Conservation (phyloP, 2,797 vertebrate species). For the Microhierax caerulescens region DNA sequence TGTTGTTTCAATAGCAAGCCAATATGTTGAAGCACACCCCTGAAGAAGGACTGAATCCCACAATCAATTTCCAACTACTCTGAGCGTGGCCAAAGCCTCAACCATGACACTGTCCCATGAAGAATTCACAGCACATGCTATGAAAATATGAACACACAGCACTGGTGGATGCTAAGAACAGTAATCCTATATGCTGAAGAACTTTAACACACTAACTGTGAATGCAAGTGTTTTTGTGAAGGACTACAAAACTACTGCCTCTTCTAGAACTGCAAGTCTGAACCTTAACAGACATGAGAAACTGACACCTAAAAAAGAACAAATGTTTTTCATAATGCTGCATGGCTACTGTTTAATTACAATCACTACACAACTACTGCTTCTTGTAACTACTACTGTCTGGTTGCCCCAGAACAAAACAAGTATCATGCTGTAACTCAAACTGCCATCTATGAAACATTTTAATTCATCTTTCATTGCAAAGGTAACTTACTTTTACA, state of each 20-base stretch:
- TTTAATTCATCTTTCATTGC: background rate
- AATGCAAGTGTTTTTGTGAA: background rate
- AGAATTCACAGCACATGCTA: background rate
- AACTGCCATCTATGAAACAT: fast-evolving
- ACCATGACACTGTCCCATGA: background rate
- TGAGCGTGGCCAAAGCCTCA: background rate
- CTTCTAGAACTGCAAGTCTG: background rate
- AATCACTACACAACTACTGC: background rate
- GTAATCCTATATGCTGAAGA: background rate
- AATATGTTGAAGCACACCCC: background rate
- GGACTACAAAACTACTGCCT: background rate
- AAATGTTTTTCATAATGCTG: background rate
- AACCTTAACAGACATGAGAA: background rate
- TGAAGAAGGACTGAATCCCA: background rate
- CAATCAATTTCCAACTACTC: fast-evolving
- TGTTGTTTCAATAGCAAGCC: background rate
- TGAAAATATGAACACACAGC: background rate
- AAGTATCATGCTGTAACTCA: background rate
- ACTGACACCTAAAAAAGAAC: background rate
- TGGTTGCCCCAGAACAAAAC: background rate
- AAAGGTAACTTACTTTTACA: background rate
- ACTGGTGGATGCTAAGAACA: background rate
- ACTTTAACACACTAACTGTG: background rate
- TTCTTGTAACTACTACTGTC: background rate
- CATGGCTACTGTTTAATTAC: background rate